These are phyloP conservation scores for Cyrtodaria siliqua DNA, from an alignment of 2,888 invertebrate genomes.

Conservation along the genomic window DNA sequence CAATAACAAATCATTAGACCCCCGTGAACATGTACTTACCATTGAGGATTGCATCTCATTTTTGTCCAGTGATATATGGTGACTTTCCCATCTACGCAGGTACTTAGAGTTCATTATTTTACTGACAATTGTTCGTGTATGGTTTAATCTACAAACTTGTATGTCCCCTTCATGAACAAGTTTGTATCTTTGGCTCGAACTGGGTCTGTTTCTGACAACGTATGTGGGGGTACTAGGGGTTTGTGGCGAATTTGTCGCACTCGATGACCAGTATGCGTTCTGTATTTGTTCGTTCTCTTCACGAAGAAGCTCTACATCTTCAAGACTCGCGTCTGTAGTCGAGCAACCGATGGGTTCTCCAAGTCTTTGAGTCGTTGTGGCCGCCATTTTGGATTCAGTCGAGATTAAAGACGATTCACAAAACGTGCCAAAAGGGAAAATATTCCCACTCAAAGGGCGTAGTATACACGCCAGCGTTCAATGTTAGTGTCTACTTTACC, in stretches of 20 bases:
- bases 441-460: constrained; percentile 58
- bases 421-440: constrained; percentile 55
- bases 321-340: constrained; percentile 41
- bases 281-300: constrained; percentile 28
- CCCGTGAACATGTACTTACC: constrained; percentile 88
- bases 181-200: constrained; percentile 87
- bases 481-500: constrained; percentile 4
- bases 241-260: constrained; percentile 30
- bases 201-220: constrained; percentile 52
- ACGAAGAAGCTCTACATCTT: constrained; percentile 34
- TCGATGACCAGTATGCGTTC: constrained; percentile 40
- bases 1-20: too few relatives aligned
- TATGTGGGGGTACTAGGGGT: constrained; percentile 38
- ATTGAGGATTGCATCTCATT: constrained; percentile 91
- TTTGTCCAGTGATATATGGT: constrained; percentile 90
- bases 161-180: constrained; percentile 91
- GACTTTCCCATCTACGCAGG: constrained; percentile 92
- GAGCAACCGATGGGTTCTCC: constrained; percentile 53
- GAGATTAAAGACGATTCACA: constrained; percentile 48
- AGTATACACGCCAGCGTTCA: constrained; percentile 66
- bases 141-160: constrained; percentile 92
- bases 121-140: constrained; percentile 92
- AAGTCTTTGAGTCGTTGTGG: constrained; percentile 38
- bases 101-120: constrained; percentile 93
- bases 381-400: constrained; percentile 58